phyloP scores from a whole-genome alignment of 2,113 vertebrate species.

The Pteronura brasiliensis region DNA sequence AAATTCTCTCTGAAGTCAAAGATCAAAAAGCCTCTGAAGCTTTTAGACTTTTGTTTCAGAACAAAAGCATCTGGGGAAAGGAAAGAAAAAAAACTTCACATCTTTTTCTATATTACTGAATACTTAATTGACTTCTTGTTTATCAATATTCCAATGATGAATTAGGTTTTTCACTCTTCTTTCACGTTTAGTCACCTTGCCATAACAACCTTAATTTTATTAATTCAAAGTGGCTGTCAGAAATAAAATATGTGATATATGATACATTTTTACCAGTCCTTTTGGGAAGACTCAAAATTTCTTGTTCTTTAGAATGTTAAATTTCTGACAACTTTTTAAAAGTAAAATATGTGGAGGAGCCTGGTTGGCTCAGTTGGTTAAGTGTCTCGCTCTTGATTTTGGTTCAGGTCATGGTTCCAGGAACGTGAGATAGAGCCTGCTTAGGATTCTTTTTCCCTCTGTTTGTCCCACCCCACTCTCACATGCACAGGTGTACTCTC shows the following conservation, averaged over 20 bases:
- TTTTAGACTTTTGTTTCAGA: conserved; percentile 54
- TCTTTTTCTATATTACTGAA: not conserved
- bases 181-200: not conserved
- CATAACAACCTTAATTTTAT: not conserved
- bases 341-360: not conserved
- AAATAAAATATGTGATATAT: not conserved
- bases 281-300: not conserved
- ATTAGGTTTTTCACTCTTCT: not conserved
- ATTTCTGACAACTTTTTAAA: not conserved
- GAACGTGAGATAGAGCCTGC: not conserved
- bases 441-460: not conserved
- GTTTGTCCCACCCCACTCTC: not conserved
- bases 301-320: conserved; percentile 15
- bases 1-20: conserved; percentile 67
- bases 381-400: not conserved
- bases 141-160: not conserved
- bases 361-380: not conserved
- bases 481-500: not conserved
- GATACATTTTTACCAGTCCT: not conserved
- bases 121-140: conserved; percentile 30
- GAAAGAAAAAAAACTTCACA: not conserved
- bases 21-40: conserved; percentile 56
- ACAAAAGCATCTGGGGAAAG: conserved; percentile 20
- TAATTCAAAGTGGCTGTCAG: not conserved
- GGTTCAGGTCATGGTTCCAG: not conserved